A percentile compares a stretch with the other conserved stretches of the same genome.
phyloP scores from a whole-genome alignment of 1,140 invertebrate species.

The Nylanderia fulva region DNA sequence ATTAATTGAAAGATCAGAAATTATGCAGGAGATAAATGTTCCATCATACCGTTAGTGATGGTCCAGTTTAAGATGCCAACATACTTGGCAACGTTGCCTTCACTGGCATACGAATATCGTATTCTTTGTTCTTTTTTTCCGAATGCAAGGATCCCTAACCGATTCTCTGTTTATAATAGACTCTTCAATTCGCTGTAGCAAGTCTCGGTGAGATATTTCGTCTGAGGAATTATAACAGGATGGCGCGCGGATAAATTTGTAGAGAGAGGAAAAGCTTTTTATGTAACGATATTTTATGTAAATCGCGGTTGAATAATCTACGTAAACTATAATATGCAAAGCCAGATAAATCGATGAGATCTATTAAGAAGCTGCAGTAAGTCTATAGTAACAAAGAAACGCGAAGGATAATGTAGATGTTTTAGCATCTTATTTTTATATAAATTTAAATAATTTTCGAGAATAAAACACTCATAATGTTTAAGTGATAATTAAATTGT shows the following conservation, averaged over 20 bases:
- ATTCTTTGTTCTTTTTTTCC: conserved; percentile 58
- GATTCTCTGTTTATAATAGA: conserved; percentile 26
- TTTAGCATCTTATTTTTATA: neutral
- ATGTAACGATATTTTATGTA: conserved; percentile 5
- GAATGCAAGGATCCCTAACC: conserved; percentile 35
- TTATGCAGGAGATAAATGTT: conserved; percentile 34
- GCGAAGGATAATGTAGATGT: neutral
- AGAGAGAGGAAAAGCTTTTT: neutral
- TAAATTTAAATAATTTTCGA: neutral
- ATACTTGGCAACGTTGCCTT: conserved; percentile 59
- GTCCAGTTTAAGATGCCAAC: conserved; percentile 51
- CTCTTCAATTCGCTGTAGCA: neutral
- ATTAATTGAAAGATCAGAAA: conserved; percentile 57
- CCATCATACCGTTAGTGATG: conserved; percentile 46
- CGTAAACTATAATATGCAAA: neutral
- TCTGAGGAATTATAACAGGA: conserved; percentile 5
- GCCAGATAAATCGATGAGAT: neutral
- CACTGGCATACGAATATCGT: conserved; percentile 45
- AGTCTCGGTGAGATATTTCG: neutral
- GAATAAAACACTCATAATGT: neutral
- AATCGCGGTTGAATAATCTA: neutral
- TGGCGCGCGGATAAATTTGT: neutral
- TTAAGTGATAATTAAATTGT: too few relatives aligned
- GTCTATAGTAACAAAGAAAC: neutral
- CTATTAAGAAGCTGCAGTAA: neutral